Evolutionary conservation across 2,888 invertebrate species (phyloP).

Genomic region (Polydrusus cervinus): DNA sequence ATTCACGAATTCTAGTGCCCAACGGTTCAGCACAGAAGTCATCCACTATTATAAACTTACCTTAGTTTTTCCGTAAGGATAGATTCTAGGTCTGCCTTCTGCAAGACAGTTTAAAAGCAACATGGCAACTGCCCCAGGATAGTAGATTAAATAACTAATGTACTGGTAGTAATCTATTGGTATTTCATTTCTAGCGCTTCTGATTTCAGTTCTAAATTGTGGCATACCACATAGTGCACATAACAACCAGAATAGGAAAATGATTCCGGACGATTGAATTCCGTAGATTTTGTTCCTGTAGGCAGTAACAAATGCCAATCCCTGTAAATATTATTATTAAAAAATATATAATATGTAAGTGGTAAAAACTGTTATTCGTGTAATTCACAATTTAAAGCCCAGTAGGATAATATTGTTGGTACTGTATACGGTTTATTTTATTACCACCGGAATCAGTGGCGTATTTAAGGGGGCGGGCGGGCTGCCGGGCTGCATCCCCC

Average conservation of each 20-base stretch:
- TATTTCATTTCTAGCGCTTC: constrained; percentile 26
- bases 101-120: constrained; percentile 67
- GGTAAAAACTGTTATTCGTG: no score
- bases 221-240: constrained; percentile 67
- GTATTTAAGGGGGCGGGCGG: no score
- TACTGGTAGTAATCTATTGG: constrained; percentile 54
- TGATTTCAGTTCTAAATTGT: constrained; percentile 55
- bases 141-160: constrained; percentile 65
- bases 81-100: constrained; percentile 63
- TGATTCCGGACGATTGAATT: constrained; percentile 73
- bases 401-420: no score
- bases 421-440: no score
- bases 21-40: no score
- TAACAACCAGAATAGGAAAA: constrained; percentile 75
- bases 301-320: constrained; percentile 64
- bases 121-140: constrained; percentile 64
- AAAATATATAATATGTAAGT: no score
- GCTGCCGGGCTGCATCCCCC: no score
- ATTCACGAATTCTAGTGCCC: no score
- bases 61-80: constrained; percentile 51
- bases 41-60: constrained; percentile 30
- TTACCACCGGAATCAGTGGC: no score
- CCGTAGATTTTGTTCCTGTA: constrained; percentile 72
- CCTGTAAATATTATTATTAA: constrained; percentile 22
- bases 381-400: no score